Evolutionary conservation across 2,113 vertebrate species (phyloP), one percentile per base, ranked within the genome.

Genomic region (Rhipidura dahli): DNA sequence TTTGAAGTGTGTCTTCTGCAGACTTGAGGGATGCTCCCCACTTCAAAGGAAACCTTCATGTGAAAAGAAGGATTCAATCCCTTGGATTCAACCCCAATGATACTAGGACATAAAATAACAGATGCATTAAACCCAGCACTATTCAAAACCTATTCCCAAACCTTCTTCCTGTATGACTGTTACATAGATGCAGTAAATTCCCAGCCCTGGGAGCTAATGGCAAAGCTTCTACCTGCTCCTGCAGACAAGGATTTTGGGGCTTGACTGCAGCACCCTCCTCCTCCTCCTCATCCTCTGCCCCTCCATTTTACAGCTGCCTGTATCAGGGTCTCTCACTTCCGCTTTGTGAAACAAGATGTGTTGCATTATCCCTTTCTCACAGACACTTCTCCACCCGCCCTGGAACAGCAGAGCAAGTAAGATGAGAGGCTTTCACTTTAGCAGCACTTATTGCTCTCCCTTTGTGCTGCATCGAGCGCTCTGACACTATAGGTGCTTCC

Each of bases 401-500:
- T 33, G 12, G 53, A 59, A 44, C 1, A 70, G 49, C 57, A 72
- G 28, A 59, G 19, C 42, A 82, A 68, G 50, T 13, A 24, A 47
- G 30, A 44, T 3, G 9, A 86, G 59, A 66, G 30, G 35, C 50
- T 54, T 47, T 68, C 72, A 82, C 72, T 64, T 51, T 2, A 75
- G 22, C 47, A 84, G n/a, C 63, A 27, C 63, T 88, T 90, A 76
- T 2, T 35, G 47, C 64, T 42, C 27, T 27, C 61, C 4, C 49
- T 71, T 30, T 15, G 54, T 22, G 20, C 33, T 10, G 16, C 83
- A 65, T 9, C 6, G 7, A 71, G 27, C 1, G 15, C 60, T 83
- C 23, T 0, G 0, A 14, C 4, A 0, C 27, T 4, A n/a, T n/a
- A n/a, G 24, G n/a, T 33, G 27, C 39, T 83, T 87, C 64, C 10